Base-by-base conservation (phyloP, 2,797 vertebrate genomes). In the Dendrocincla tyrannina region DNA sequence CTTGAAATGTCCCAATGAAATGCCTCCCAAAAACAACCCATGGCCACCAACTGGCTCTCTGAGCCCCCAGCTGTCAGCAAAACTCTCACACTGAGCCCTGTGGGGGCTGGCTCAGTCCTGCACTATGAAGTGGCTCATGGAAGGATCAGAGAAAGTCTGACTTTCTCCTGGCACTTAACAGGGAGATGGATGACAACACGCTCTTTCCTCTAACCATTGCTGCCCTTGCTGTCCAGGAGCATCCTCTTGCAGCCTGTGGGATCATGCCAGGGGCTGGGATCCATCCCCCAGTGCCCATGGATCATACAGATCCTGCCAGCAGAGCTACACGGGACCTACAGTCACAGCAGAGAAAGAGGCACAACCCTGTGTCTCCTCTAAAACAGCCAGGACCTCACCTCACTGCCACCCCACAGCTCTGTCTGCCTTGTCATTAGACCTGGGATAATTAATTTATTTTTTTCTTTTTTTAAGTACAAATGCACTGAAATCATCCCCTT, bases 151-250 rank as follows among this genome's bases (percentile, higher is more conserved):
- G 77, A 59, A 72, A 76, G 17, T 24, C 33, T 50, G 78, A 35
- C 11, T 91, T 88, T 69, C 37, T 44, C 23, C 68, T 85, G 68
- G 44, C 75, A 12, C 52, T 25, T 68, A 53, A 3, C 14, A 80
- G n/a, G 0, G 3, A 35, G 41, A 44, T 22, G 64, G 47, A n/a
- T 73, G n/a, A n/a, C 46, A 17, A 25, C 60, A 44, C 5, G 0
- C 15, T 39, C n/a, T 35, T n/a, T 70, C 15, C 63, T 52, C 37
- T 11, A 8, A 3, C 11, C 41, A 4, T 22, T 4, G 2, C 67
- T 52, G 69, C 16, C 50, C 58, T 62, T 23, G n/a, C 46, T 84
- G 49, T 7, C 53, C 2, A 0, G 50, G 15, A 73, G 20, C 7
- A 11, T 35, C 64, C 32, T 22, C 8, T 0, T 50, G 58, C 64